phyloP scores from a whole-genome alignment of 2,888 invertebrate genomes.

The Pterobdella sp. region DNA sequence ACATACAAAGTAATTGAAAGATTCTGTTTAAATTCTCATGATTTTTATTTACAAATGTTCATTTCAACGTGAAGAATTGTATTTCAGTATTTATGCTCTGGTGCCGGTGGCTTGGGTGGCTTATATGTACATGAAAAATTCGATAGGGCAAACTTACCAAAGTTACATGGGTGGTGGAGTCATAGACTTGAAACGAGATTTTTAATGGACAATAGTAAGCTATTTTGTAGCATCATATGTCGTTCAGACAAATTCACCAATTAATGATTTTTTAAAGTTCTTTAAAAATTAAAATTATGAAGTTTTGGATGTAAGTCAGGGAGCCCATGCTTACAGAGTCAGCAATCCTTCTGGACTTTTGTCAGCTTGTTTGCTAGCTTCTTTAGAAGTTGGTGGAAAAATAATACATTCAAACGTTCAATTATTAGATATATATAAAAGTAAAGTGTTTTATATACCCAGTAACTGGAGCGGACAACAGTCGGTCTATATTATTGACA shows the following conservation, averaged over 20 bases:
- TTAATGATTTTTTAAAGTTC: too few species aligned
- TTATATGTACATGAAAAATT: constrained; percentile 55
- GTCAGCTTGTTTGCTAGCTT: constrained; percentile 52
- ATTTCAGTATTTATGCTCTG: constrained; percentile 53
- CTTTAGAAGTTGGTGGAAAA: constrained; percentile 47
- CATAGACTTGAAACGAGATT: constrained; percentile 55
- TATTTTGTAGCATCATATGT: too few species aligned
- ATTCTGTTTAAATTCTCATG: background rate
- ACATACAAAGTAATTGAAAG: constrained; percentile 54
- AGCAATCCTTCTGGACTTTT: constrained; percentile 56
- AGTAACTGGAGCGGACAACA: too few species aligned
- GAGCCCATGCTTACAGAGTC: constrained; percentile 54
- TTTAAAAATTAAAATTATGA: too few species aligned
- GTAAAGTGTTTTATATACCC: too few species aligned
- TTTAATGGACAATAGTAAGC: constrained; percentile 53
- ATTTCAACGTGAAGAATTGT: background rate
- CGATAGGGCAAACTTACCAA: constrained; percentile 46
- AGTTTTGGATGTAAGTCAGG: constrained; percentile 44
- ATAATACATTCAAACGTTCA: too few species aligned
- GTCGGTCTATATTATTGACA: too few species aligned
- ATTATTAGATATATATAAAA: too few species aligned
- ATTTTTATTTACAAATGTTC: background rate
- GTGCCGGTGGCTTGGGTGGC: constrained; percentile 55
- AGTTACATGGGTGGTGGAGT: constrained; percentile 58
- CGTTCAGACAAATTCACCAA: too few species aligned